Conservation (phyloP, 2,888 invertebrate species). For the Marronus borbonicus region DNA sequence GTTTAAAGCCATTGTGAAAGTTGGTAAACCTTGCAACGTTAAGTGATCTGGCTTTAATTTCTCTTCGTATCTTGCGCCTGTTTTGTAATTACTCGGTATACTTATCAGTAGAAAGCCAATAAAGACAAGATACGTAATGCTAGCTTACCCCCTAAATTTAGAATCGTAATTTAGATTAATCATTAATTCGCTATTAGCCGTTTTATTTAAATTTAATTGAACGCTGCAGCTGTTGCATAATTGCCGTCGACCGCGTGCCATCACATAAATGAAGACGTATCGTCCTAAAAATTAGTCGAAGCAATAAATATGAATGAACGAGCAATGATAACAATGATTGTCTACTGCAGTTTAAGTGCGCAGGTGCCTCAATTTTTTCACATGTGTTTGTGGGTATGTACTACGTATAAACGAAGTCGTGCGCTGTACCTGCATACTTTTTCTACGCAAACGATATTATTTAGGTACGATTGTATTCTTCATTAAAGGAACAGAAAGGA, state of each 20-base stretch:
- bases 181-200: neutral
- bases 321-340: constrained; percentile 24
- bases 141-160: neutral
- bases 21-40: no score
- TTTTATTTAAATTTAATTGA: neutral
- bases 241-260: neutral
- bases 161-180: constrained; percentile 2
- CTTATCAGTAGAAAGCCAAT: no score
- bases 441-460: no score
- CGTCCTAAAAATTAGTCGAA: constrained; percentile 1
- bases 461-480: no score
- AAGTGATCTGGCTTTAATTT: no score
- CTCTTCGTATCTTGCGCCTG: no score
- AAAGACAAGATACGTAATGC: neutral
- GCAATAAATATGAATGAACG: constrained; percentile 20
- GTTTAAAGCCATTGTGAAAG: no score
- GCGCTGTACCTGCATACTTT: neutral
- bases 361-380: neutral
- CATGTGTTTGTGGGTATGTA: neutral
- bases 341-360: neutral
- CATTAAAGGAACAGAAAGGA: no score
- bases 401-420: neutral
- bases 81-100: no score
- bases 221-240: constrained; percentile 13
- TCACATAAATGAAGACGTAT: constrained; percentile 10